Base-by-base conservation (phyloP, 64 coral and sea anemone species). In the Platygyra sinensis region DNA sequence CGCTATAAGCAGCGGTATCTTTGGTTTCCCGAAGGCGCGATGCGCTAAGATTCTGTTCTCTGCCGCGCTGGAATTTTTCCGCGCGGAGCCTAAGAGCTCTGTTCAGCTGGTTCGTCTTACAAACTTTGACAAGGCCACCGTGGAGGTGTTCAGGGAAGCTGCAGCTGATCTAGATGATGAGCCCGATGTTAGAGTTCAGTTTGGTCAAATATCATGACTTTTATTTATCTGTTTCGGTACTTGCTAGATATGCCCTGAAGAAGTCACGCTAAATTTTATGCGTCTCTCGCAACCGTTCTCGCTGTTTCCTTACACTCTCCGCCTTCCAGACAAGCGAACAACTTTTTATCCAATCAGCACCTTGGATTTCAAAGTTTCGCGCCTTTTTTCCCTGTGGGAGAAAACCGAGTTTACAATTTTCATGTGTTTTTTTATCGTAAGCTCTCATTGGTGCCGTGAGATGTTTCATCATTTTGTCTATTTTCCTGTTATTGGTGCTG, bases 1-100 rank as follows among this genome's bases (percentile, higher is more conserved):
- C 73, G 95, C 95, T 3, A 97, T 97, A n/a, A 97, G 95, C 72
- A 97, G 95, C 79, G 95, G 95, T 4, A 97, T 97, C 15, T 97
- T 97, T 78, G 95, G 95, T 46, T 97, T 97, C 16, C 95, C 95
- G 7, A 97, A 97, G 72, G 76, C 80, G 13, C 77, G 83, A 8
- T 97, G 95, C 39, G 95, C 95, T 0, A 80, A 90, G 60, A 87
- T 97, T 91, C 77, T 97, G 25, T 94, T 97, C 55, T 75, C 91
- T 4, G 57, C 80, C 18, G 92, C 76, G 25, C 65, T 97, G 46
- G 59, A 90, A n/a, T 97, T 93, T 82, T 86, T 97, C 3, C 62
- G 88, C 38, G 17, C 89, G 7, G 85, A 93, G 67, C 67, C 79
- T 32, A 74, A 80, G 15, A 88, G 80, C 60, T 88, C 91, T 19